Conservation (phyloP, 2,113 vertebrate genomes). For the Lophotis ruficrista region DNA sequence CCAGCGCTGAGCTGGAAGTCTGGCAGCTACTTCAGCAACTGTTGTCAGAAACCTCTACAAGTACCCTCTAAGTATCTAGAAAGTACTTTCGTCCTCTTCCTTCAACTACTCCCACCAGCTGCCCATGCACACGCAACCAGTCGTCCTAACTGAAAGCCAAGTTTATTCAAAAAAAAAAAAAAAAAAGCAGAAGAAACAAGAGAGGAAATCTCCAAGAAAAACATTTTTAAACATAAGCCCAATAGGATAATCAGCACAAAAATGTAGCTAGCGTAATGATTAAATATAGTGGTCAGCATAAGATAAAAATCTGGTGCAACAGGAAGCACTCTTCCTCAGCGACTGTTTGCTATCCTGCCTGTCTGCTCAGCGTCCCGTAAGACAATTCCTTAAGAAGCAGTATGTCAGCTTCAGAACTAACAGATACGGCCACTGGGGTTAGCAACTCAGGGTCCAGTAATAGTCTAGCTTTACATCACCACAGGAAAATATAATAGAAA, state of each 20-base stretch:
- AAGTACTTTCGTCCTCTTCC: not conserved
- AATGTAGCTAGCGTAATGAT: not conserved
- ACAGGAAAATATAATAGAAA: not conserved
- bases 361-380: not conserved
- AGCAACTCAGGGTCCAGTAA: not conserved
- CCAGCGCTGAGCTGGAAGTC: rapidly evolving
- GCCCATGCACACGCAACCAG: not conserved
- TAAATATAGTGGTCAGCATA: not conserved
- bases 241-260: not conserved
- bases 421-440: not conserved
- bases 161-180: not conserved
- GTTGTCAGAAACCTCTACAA: not conserved
- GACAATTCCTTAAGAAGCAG: not conserved
- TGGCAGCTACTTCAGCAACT: not conserved
- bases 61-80: rapidly evolving
- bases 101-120: not conserved
- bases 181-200: not conserved
- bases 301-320: not conserved
- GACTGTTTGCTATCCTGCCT: not conserved
- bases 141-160: not conserved
- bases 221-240: not conserved
- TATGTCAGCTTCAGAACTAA: not conserved
- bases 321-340: not conserved
- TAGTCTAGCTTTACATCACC: not conserved
- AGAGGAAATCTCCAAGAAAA: not conserved